Evolutionary conservation across 2,113 vertebrate species (phyloP).

Genomic region (human (Homo sapiens)): GRCh38 chr13:96840501-96841000

Average conservation of each 20-base stretch:
- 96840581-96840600: not conserved
- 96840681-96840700: not conserved
- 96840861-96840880: not conserved
- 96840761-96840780: too few relatives aligned
- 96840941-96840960: not conserved
- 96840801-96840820: not conserved
- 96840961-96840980: not conserved
- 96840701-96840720: accelerated
- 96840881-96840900: not conserved
- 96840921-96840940: not conserved
- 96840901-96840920: not conserved
- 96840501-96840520: too few relatives aligned
- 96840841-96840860: not conserved
- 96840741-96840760: not conserved
- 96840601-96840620: not conserved
- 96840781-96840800: not conserved
- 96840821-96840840: not conserved
- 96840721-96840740: not conserved
- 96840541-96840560: too few relatives aligned
- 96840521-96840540: too few relatives aligned
- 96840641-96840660: not conserved
- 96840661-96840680: not conserved
- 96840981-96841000: not conserved
- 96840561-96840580: not conserved
- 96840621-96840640: not conserved